Evolutionary conservation across 2,797 vertebrate species (phyloP), one percentile per base, ranked within the genome.

Genomic region (Micromesistius poutassou): DNA sequence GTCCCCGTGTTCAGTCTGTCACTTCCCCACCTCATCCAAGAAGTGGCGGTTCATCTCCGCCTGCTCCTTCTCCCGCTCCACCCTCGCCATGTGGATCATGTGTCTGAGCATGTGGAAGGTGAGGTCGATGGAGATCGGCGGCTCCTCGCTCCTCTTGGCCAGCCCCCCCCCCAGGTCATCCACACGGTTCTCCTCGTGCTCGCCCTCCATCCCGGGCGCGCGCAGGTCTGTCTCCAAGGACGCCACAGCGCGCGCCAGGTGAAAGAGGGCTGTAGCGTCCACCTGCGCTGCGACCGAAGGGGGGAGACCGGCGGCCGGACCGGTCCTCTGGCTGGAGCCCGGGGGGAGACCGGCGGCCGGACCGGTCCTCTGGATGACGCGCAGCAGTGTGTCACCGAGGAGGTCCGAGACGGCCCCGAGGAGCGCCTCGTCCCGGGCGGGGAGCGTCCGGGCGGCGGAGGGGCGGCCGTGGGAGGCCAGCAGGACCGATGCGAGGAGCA

Each of bases 71-170:
- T 96, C 95, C 84, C 93, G 96, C 89, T 98, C 94, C 70, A 91
- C 92, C 85, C 95, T 94, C 72, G 96, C 96, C 89, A 97, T 95
- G 80, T 97, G 95, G 87, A 98, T 93, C 94, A 98, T 96, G 71
- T 96, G 96, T 89, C 96, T 91, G 80, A 99, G 93, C 76, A 99
- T 94, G 92, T 98, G 97, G 93, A 98, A 98, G 77, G 96, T 97
- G 87, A 98, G 95, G 92, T 99, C 96, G 83, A 99, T 97, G 82
- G 97, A 98, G 74, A 98, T 94, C 2, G 95, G 94, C 6, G 96
- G 94, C 72, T 96, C 95, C 4, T 94, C 92, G 83, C 90, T 91
- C 73, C 96, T 92, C 81, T 95, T 95, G 82, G 86, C 81, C 78
- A 93, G 87, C 79, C n/a, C 22, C 19, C n/a, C 22, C 19, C 19